Base-by-base conservation (phyloP, 1,140 invertebrate species). In the Lepidurus arcticus region DNA sequence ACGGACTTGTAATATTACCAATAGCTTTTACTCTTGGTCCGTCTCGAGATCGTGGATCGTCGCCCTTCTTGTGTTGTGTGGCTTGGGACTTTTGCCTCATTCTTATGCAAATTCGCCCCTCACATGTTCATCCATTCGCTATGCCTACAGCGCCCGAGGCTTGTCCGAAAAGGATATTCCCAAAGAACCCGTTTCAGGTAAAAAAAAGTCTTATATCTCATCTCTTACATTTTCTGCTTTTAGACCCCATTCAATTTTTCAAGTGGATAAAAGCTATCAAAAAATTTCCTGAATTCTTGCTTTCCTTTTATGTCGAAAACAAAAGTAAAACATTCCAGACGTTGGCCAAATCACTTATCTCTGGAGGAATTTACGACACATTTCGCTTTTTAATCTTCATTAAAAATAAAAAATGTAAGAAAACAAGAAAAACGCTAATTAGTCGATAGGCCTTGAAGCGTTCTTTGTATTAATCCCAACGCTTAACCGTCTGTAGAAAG, bases 121-220 rank as follows among this genome's bases (percentile, higher is more conserved):
- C n/a, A 75, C 42, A 24, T 80, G 80, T 43, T 74, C 78, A 2
- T 73, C 44, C 26, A 47, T 79, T 45, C 78, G 80, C 16, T 79
- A 53, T 42, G 80, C 78, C 21, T 80, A 79, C 65, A 75, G 75
- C 42, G 44, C 78, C 45, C 45, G 73, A 53, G 80, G 80, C 76
- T 65, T 80, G 43, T 45, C 47, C 53, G 80, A 79, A 47, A 80
- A 80, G 78, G 80, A 80, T 73, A 75, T 80, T 9, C 80, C 80
- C 21, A 34, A 73, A 24, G 47, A 80, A 44, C 80, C 80, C 16
- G 47, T 80, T 16, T 42, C 80, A 79, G 80, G 80, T 80, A 79
- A 73, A 44, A 44, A 34, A 43, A 44, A 78, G 7, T 21, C 16
- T 44, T 44, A 7, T 76, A 10, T 26, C 24, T 0, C 21, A 7